Conservation (phyloP, 92 coral and sea anemone species). For the Galaxea fascicularis region DNA sequence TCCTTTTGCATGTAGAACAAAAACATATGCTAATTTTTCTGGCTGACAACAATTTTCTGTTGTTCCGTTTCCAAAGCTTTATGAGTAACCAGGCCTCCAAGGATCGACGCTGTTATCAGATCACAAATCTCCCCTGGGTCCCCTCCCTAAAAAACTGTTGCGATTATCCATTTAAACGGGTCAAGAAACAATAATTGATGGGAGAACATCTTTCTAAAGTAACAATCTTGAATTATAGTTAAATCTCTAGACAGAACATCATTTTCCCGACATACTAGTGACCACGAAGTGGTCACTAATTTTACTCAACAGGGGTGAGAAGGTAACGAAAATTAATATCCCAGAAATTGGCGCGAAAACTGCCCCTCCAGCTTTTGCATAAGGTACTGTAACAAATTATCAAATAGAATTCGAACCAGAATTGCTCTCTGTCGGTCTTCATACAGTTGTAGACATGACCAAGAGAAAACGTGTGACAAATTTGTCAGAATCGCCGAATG, state of each 20-base stretch:
- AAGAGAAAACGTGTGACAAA: conserved; percentile 7
- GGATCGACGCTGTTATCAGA: background rate
- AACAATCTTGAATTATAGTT: background rate
- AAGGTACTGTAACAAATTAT: background rate
- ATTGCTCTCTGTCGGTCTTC: background rate
- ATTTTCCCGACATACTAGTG: background rate
- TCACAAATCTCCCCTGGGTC: background rate
- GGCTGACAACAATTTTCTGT: conserved; percentile 30
- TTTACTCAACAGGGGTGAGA: conserved; percentile 14
- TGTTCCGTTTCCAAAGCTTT: conserved; percentile 27
- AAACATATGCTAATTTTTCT: conserved; percentile 20
- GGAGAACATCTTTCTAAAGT: background rate
- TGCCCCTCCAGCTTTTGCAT: background rate
- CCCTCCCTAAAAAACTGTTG: background rate
- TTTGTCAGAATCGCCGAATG: background rate
- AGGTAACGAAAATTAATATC: background rate
- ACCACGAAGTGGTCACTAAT: too few relatives aligned
- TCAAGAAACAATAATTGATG: background rate
- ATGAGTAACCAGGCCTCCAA: conserved; percentile 26
- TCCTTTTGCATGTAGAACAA: background rate
- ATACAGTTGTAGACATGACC: conserved; percentile 1
- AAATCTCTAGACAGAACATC: background rate
- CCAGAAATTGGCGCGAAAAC: conserved; percentile 40
- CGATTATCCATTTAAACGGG: conserved; percentile 3
- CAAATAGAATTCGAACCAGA: background rate